Evolutionary conservation across 1,140 invertebrate genomes (phyloP).

Genomic region (Trichonephila inaurata): DNA sequence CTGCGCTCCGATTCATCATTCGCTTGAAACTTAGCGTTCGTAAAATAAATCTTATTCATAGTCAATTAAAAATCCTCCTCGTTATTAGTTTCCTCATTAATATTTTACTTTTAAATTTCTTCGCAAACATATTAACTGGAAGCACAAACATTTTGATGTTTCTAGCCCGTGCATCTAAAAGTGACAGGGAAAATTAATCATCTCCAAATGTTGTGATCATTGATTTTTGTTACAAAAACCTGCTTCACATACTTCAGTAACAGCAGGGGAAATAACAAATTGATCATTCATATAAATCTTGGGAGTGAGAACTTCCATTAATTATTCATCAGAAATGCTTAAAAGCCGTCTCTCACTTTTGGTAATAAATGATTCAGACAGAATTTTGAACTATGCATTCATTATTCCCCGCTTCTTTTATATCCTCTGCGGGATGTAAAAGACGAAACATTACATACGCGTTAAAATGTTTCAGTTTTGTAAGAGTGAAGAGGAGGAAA

Average conservation of each 20-base stretch:
- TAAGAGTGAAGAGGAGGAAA: not conserved
- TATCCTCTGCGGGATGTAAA: not conserved
- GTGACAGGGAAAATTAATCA: conserved; percentile 1
- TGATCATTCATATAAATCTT: conserved; percentile 36
- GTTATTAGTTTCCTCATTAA: not conserved
- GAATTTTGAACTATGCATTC: conserved; percentile 30
- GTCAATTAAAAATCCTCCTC: conserved; percentile 17
- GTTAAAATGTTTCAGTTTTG: not conserved
- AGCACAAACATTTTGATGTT: not conserved
- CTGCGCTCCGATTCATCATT: not conserved
- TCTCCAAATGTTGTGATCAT: not conserved
- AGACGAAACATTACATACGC: not conserved
- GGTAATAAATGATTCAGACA: conserved; percentile 22
- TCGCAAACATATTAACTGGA: not conserved
- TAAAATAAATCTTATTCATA: not conserved
- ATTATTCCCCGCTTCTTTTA: not conserved
- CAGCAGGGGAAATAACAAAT: conserved; percentile 16
- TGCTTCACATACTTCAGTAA: not conserved
- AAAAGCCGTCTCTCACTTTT: conserved; percentile 25
- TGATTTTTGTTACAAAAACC: not conserved
- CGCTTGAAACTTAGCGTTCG: not conserved
- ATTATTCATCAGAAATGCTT: conserved; percentile 47
- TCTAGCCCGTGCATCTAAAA: not conserved
- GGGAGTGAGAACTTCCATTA: not conserved
- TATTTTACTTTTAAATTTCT: not conserved